Base-by-base conservation (phyloP, 2,797 vertebrate genomes). In the Acanthornis magna region DNA sequence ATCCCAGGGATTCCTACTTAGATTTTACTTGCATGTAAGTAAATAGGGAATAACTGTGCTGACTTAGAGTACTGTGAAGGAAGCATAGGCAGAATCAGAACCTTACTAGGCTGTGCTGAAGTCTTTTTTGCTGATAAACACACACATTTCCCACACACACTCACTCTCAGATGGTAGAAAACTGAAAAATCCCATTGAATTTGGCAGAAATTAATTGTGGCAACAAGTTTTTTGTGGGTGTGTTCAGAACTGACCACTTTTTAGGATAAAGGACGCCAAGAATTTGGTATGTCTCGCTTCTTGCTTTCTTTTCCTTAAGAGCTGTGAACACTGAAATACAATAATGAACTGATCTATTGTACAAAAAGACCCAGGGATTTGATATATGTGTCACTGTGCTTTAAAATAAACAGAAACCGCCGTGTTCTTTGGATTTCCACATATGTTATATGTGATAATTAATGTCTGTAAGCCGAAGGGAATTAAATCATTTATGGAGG, bases 181-280 rank as follows among this genome's bases (percentile, higher is more conserved):
- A 71, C 47, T 14, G 16, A 54, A 87, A n/a, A 68, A 79, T 71
- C 55, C 45, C 40, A 38, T 2, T 65, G 58, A 89, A 65, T 32
- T 74, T 13, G 6, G 34, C n/a, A 87, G 36, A 94, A 95, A 91
- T 89, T 40, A 89, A 58, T 68, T 77, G 63, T 70, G 27, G 58
- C 50, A 34, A 40, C 51, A 58, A 72, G 63, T 70, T 78, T 88
- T 40, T 63, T 27, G 53, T 50, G 81, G 67, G n/a, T 20, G 40
- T 74, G 63, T 60, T 81, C 65, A 92, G 50, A 88, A 78, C 78
- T 86, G 88, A 92, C 62, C 87, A 82, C 68, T 89, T 96, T 67
- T 91, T 77, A 89, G 53, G 40, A 36, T 40, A 88, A 89, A 72
- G 42, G 32, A 70, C 84, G 80, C 78, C 32, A 40, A 54, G 43